These are phyloP conservation scores for Apocheima hispidaria DNA, from an alignment of 2,888 invertebrate genomes.

Conservation along the genomic window DNA sequence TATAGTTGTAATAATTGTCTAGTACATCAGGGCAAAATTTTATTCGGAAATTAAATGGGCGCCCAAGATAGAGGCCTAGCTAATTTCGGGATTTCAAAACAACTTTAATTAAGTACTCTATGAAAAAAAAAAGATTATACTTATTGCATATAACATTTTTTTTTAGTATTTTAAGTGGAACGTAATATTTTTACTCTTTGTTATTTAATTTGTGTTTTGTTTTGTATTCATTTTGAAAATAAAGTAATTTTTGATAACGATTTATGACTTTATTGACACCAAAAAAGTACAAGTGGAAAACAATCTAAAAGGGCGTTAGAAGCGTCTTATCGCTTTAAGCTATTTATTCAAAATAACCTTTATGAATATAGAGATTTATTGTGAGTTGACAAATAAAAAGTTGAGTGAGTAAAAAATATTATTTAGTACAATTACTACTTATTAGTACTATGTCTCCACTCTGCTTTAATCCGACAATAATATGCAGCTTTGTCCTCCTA, in stretches of 20 bases:
- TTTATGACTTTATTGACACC: not conserved
- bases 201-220: not conserved
- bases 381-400: no score
- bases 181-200: not conserved
- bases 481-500: not conserved
- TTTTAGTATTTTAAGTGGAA: not conserved
- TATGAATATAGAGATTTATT: not conserved
- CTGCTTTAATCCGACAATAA: not conserved
- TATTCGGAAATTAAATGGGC: not conserved
- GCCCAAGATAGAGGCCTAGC: no score
- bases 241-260: not conserved
- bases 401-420: no score
- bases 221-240: not conserved
- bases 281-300: not conserved
- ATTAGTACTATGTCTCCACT: not conserved
- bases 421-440: no score
- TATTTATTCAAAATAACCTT: not conserved
- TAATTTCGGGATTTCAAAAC: no score
- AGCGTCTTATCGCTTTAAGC: not conserved
- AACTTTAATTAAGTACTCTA: no score
- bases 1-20: not conserved
- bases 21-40: not conserved
- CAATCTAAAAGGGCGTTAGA: not conserved
- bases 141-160: no score
- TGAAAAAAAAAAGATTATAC: no score